Conservation (phyloP, 1,140 invertebrate genomes). For the Halyomorpha halys region DNA sequence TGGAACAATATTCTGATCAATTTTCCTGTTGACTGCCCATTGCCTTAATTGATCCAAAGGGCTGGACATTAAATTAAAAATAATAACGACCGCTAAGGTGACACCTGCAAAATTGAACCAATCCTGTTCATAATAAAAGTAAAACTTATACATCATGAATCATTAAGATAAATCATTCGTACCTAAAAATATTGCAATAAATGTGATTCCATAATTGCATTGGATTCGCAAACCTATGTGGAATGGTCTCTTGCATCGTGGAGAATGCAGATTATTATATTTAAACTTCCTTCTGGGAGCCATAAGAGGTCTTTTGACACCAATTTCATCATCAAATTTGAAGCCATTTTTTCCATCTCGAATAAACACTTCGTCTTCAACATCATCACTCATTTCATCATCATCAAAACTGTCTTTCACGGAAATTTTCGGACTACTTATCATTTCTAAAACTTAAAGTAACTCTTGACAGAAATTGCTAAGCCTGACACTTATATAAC, state of each 20-base stretch:
- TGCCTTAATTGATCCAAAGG: constrained; percentile 46
- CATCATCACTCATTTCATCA: constrained; percentile 50
- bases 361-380: constrained; percentile 68
- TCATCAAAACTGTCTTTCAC: constrained; percentile 43
- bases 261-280: constrained; percentile 36
- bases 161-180: constrained; percentile 22
- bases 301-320: constrained; percentile 64
- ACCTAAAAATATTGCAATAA: constrained; percentile 32
- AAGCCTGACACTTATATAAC: too few relatives aligned
- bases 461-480: constrained; percentile 23
- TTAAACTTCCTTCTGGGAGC: constrained; percentile 51
- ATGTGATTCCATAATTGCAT: constrained; percentile 49
- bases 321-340: constrained; percentile 51
- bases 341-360: constrained; percentile 53
- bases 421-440: constrained; percentile 30
- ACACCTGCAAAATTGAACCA: constrained; percentile 38
- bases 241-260: constrained; percentile 40
- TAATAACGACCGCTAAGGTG: constrained; percentile 49
- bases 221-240: constrained; percentile 47
- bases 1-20: constrained; percentile 39
- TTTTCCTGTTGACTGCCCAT: constrained; percentile 36
- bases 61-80: constrained; percentile 54
- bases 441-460: constrained; percentile 32
- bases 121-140: neutral
- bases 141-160: neutral